Evolutionary conservation across 2,797 vertebrate species (phyloP).

Genomic region (Pseudochirops cupreus): DNA sequence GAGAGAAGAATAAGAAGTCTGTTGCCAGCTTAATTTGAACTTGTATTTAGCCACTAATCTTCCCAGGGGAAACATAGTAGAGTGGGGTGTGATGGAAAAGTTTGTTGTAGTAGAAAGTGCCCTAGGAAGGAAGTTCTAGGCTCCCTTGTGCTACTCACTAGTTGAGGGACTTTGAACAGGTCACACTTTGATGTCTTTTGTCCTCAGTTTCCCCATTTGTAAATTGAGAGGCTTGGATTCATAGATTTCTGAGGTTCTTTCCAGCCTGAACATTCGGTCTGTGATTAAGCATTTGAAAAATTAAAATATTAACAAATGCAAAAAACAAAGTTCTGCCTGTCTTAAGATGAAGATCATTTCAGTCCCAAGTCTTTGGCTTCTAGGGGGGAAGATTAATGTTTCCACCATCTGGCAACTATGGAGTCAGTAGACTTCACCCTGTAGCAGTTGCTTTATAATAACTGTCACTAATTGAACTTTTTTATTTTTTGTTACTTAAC

Average conservation of each 20-base stretch:
- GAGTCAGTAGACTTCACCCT: not conserved
- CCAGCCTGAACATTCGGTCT: conserved; percentile 2
- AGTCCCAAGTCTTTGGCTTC: conserved; percentile 5
- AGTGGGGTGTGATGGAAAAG: not conserved
- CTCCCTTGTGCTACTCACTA: not conserved
- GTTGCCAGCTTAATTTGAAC: conserved; percentile 78
- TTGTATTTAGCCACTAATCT: conserved; percentile 70
- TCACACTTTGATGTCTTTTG: not conserved
- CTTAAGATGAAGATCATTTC: not conserved
- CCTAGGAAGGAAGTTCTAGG: not conserved
- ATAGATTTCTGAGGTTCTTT: not conserved
- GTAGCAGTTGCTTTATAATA: not conserved
- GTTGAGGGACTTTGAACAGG: not conserved
- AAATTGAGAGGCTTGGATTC: not conserved
- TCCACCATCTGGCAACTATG: not conserved
- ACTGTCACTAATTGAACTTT: not conserved
- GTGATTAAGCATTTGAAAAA: not conserved
- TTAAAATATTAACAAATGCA: conserved; percentile 15
- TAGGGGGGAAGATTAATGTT: not conserved
- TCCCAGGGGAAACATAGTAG: conserved; percentile 47
- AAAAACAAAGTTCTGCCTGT: not conserved
- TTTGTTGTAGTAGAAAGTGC: not conserved
- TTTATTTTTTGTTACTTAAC: not conserved
- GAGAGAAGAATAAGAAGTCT: conserved; percentile 78
- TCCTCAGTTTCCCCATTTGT: not conserved